phyloP scores from a whole-genome alignment of 2,797 vertebrate species.

The Rhinichthys osculus region DNA sequence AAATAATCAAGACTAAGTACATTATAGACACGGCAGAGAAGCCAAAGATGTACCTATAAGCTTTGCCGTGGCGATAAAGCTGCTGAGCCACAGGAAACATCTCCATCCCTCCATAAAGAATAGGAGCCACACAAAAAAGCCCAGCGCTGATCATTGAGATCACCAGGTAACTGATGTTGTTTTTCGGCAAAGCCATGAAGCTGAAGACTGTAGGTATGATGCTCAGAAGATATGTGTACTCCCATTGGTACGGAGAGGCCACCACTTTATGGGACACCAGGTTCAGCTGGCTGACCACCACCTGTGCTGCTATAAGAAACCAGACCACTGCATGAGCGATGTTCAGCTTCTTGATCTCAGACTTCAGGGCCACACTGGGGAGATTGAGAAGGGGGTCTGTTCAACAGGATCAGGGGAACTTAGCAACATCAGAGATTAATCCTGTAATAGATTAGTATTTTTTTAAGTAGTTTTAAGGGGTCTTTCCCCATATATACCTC shows the following conservation, averaged over 20 bases:
- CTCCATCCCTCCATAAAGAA: conserved; percentile 95
- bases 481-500: neutral
- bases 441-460: neutral
- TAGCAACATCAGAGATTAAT: neutral
- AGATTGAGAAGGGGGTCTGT: neutral
- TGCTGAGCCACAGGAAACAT: conserved; percentile 97
- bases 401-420: neutral
- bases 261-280: conserved; percentile 89
- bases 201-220: conserved; percentile 86
- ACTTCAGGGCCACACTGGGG: conserved; percentile 79
- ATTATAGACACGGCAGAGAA: conserved; percentile 91
- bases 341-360: conserved; percentile 95
- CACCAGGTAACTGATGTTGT: conserved; percentile 98
- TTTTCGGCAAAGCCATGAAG: conserved; percentile 90
- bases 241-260: conserved; percentile 94
- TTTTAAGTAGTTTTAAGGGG: neutral
- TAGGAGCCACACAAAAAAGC: conserved; percentile 90
- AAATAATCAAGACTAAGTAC: conserved; percentile 91
- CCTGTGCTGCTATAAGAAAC: conserved; percentile 86
- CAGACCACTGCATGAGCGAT: conserved; percentile 88
- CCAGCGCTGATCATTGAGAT: conserved; percentile 95
- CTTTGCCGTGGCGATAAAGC: conserved; percentile 93
- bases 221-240: conserved; percentile 94
- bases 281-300: conserved; percentile 86
- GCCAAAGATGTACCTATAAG: conserved; percentile 95